Conservation (phyloP, 2,888 invertebrate genomes). For the Drosophila ustulata region DNA sequence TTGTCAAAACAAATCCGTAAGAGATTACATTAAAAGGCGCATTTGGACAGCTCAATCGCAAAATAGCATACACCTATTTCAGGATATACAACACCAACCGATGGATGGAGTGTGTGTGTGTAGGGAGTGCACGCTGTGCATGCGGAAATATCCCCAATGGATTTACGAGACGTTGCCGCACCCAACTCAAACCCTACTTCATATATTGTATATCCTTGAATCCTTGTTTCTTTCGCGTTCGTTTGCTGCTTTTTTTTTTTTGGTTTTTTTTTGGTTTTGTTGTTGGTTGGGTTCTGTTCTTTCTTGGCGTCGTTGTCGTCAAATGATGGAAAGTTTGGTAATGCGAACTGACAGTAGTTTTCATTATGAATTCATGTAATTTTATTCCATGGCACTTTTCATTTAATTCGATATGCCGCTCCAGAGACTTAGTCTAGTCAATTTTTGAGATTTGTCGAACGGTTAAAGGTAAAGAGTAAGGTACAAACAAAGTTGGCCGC, state of each 20-base stretch:
- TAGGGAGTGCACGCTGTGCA: slow-evolving; percentile 37
- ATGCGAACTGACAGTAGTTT: slow-evolving; percentile 80
- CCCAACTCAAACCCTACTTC: slow-evolving; percentile 67
- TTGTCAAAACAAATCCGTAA: slow-evolving; percentile 81
- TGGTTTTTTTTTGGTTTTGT: neutral
- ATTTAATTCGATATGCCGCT: slow-evolving; percentile 21
- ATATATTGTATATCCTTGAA: slow-evolving; percentile 27
- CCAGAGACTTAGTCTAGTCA: neutral
- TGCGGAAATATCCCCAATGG: slow-evolving; percentile 66
- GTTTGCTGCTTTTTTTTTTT: slow-evolving; percentile 17
- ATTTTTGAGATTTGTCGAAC: neutral
- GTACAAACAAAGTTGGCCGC: neutral
- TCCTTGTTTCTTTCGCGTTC: slow-evolving; percentile 34
- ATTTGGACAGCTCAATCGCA: slow-evolving; percentile 81
- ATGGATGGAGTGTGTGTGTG: slow-evolving; percentile 9
- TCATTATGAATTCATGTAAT: slow-evolving; percentile 80
- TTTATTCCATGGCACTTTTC: slow-evolving; percentile 30
- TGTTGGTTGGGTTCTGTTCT: neutral
- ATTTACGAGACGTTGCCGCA: slow-evolving; percentile 61
- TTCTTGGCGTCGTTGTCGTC: neutral
- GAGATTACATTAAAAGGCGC: slow-evolving; percentile 81
- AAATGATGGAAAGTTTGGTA: slow-evolving; percentile 74
- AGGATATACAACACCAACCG: neutral
- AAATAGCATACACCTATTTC: slow-evolving; percentile 66
- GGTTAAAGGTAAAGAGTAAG: neutral